Base-by-base conservation (phyloP, 1,140 invertebrate species). In the Phenacoccus solenopsis region DNA sequence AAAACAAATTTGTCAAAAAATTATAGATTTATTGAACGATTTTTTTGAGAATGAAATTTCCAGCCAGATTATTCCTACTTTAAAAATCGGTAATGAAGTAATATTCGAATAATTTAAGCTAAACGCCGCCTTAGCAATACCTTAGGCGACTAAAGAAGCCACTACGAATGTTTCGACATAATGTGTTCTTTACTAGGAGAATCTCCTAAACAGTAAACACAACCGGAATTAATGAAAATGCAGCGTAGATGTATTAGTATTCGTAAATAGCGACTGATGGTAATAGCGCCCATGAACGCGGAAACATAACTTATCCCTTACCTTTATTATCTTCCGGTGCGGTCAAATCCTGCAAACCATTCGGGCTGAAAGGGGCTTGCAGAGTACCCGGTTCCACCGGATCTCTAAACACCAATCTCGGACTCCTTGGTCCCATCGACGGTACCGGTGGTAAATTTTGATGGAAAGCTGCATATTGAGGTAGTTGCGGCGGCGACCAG, bases 371-470 rank as follows among this genome's bases (percentile, higher is more conserved):
- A 16, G 74, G 72, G 1, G 74, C 73, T 30, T 74, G 73, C 3
- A 75, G 68, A 16, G 74, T 75, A 7, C 75, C 74, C 9, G 72
- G 72, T 27, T 75, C 74, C 12, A 75, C 61, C n/a, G 74, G 74
- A 35, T 82, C 82, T 0, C 81, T 76, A 69, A 83, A 83, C 28
- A 83, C 82, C 1, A 83, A 72, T 49, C 82, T 72, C 0, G 81
- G 82, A 5, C 80, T 82, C 61, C 82, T 76, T 56, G 82, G 81
- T 0, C 78, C 79, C 80, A 82, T 81, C 13, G 81, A 78, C n/a
- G 81, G 80, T 1, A 59, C 67, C 5, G 68, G 35, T 4, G 71
- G 68, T 16, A 70, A 30, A 7, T 22, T 21, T 25, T 59, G 68
- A n/a, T 71, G 64, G 64, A 22, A 71, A 24, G 64, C n/a, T 16